These are phyloP conservation scores for Onychorhynchus coronatus DNA, from an alignment of 2,113 vertebrate genomes.

Conservation along the genomic window DNA sequence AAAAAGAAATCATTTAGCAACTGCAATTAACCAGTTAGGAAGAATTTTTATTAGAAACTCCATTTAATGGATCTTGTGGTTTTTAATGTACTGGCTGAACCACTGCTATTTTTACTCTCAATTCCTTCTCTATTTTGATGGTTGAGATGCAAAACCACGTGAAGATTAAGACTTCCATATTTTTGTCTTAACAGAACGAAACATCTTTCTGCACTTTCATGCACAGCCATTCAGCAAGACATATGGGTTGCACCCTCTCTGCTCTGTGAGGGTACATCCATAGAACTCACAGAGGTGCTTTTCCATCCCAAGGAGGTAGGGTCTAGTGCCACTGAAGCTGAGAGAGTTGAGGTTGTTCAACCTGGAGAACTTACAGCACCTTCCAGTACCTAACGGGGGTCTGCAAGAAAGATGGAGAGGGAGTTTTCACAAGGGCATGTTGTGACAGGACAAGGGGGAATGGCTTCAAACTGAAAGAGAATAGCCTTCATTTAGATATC, in stretches of 20 bases:
- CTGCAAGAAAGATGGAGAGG: background rate
- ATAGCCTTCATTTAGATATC: background rate
- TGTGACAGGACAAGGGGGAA: background rate
- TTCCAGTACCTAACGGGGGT: background rate
- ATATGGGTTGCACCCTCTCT: background rate
- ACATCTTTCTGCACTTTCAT: background rate
- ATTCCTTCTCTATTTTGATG: background rate
- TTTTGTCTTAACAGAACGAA: background rate
- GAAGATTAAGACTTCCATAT: background rate
- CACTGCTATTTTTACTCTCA: constrained; percentile 18
- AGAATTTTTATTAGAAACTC: constrained; percentile 66
- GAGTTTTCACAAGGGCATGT: background rate
- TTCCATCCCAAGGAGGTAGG: background rate
- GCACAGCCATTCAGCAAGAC: background rate
- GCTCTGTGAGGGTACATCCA: background rate
- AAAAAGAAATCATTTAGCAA: constrained; percentile 77
- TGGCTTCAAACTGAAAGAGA: background rate
- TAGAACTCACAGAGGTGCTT: fast-evolving
- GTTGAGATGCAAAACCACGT: background rate
- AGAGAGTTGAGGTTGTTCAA: background rate
- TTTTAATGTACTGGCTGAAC: constrained; percentile 40
- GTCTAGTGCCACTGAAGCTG: background rate
- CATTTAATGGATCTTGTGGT: constrained; percentile 32
- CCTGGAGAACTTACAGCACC: background rate
- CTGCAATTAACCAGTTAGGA: constrained; percentile 62